These are phyloP conservation scores for Vesta saturnalis DNA, from an alignment of 2,888 invertebrate species.

Conservation along the genomic window DNA sequence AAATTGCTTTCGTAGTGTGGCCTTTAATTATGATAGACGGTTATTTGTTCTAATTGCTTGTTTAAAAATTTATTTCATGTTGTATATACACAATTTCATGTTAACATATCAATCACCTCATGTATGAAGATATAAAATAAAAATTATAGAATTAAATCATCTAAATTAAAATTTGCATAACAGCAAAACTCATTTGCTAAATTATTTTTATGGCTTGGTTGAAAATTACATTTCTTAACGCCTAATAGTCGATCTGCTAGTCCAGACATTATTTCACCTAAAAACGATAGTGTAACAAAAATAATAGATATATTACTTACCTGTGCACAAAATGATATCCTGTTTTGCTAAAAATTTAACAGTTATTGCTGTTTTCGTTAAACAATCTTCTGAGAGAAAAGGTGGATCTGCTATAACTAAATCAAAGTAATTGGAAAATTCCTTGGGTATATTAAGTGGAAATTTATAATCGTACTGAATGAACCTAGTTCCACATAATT, in stretches of 20 bases:
- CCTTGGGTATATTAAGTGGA: conserved; percentile 74
- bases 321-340: conserved; percentile 89
- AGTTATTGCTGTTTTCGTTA: conserved; percentile 83
- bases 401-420: conserved; percentile 95
- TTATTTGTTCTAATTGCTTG: conserved; percentile 8
- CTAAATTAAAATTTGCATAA: conserved; percentile 82
- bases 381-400: conserved; percentile 92
- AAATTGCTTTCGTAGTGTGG: conserved; percentile 50
- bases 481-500: conserved; percentile 79
- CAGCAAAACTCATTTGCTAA: conserved; percentile 93
- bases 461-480: conserved; percentile 88
- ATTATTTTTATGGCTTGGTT: conserved; percentile 87
- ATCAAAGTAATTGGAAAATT: conserved; percentile 73
- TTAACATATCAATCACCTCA: conserved; percentile 54
- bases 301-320: conserved; percentile 60
- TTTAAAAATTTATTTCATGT: conserved; percentile 19
- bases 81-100: conserved; percentile 49
- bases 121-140: conserved; percentile 22
- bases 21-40: conserved; percentile 38
- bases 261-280: conserved; percentile 81
- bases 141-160: conserved; percentile 18
- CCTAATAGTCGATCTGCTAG: conserved; percentile 71
- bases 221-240: conserved; percentile 74
- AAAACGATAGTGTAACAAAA: no score
- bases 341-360: conserved; percentile 76